A percentile compares a stretch with the other conserved stretches of the same genome.
Evolutionary conservation across 1,140 invertebrate genomes (phyloP).

Genomic region (Lamellibrachia luymesi): DNA sequence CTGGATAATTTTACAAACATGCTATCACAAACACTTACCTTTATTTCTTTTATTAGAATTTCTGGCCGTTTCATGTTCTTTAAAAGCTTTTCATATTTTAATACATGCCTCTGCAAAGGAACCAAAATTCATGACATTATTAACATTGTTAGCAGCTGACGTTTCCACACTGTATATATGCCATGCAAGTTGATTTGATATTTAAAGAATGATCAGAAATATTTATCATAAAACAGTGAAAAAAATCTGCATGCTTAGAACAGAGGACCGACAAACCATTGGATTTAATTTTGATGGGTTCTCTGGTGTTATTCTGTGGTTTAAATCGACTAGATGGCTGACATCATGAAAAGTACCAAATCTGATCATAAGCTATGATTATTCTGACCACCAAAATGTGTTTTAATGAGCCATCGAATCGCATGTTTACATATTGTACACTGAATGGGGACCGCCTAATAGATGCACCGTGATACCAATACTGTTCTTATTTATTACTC

Average conservation of each 20-base stretch:
- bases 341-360: background rate
- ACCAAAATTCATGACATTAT: conserved; percentile 38
- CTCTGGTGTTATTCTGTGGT: background rate
- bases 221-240: background rate
- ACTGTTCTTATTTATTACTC: no score
- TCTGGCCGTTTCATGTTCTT: conserved; percentile 69
- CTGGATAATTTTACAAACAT: background rate
- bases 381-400: no score
- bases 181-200: no score
- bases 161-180: no score
- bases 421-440: no score
- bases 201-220: no score
- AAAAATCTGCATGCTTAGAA: background rate
- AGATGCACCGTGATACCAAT: no score
- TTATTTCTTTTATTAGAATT: conserved; percentile 78
- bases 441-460: no score
- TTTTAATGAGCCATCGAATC: no score
- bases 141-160: background rate
- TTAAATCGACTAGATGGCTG: background rate
- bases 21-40: conserved; percentile 59
- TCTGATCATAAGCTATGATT: background rate
- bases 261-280: background rate
- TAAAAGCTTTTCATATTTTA: conserved; percentile 73
- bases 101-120: conserved; percentile 71
- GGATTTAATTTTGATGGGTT: background rate